phyloP scores from a whole-genome alignment of 2,113 vertebrate genomes.

The Siphamia tubifer region DNA sequence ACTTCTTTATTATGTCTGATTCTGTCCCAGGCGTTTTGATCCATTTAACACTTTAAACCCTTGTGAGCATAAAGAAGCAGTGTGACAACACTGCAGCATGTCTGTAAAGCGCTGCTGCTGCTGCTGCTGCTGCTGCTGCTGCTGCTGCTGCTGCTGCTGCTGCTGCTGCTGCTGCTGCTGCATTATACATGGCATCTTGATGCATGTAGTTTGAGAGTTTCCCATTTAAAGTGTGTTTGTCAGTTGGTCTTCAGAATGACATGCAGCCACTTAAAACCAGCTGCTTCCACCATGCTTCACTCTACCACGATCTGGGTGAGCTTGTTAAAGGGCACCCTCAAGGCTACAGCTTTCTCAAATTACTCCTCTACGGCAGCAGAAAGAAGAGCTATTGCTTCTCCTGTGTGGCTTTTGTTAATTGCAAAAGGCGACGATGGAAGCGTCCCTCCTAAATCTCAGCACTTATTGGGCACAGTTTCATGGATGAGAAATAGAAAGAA shows the following conservation, averaged over 20 bases:
- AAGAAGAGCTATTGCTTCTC: constrained; percentile 39
- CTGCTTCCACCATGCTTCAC: constrained; percentile 44
- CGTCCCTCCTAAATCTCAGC: constrained; percentile 18
- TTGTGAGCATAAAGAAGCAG: not conserved
- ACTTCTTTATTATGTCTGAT: too few species aligned
- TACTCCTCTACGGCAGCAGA: constrained; percentile 34
- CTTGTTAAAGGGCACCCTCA: constrained; percentile 66
- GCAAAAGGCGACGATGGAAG: constrained; percentile 46
- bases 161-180: not conserved
- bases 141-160: not conserved
- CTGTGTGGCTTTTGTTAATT: constrained; percentile 55
- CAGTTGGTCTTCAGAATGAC: constrained; percentile 51
- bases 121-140: not conserved
- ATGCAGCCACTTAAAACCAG: constrained; percentile 60
- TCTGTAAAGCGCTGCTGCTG: not conserved
- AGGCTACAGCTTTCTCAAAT: constrained; percentile 63
- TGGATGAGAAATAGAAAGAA: constrained; percentile 45
- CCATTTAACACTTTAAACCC: too few species aligned
- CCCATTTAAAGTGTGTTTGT: constrained; percentile 49
- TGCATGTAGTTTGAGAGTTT: constrained; percentile 1
- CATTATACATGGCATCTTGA: not conserved
- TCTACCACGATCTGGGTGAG: constrained; percentile 42
- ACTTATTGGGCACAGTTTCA: constrained; percentile 42
- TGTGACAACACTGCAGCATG: not conserved
- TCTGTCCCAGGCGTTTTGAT: too few species aligned